These are phyloP conservation scores for Trachemys scripta DNA, from an alignment of 2,113 vertebrate species.

Conservation along the genomic window DNA sequence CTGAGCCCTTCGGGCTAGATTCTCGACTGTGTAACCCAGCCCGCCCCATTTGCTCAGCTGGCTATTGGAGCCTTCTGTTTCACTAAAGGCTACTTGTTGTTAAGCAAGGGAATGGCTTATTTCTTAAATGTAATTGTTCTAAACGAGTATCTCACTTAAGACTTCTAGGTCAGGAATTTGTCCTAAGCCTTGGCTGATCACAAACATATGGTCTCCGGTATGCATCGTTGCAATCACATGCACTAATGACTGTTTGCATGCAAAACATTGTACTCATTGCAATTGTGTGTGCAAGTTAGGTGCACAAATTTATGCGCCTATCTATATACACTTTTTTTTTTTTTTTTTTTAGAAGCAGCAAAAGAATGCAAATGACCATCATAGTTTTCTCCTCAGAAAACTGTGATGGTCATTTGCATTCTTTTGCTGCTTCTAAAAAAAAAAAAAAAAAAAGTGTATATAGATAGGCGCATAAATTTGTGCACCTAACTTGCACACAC, in stretches of 20 bases:
- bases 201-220: neutral
- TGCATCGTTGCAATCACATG: neutral
- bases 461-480: no score
- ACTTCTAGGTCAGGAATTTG: neutral
- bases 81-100: neutral
- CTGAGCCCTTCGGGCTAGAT: accelerated
- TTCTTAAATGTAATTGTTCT: neutral
- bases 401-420: no score
- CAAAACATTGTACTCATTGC: neutral
- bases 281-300: neutral
- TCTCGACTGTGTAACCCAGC: neutral
- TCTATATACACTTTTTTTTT: no score
- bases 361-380: neutral
- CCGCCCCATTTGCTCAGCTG: neutral
- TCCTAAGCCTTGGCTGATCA: neutral
- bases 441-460: no score
- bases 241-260: neutral
- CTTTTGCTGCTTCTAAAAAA: no score
- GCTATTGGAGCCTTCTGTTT: neutral
- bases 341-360: neutral
- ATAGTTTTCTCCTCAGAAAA: no score
- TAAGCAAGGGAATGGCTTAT: neutral
- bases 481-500: no score
- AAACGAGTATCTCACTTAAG: neutral
- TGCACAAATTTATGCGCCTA: neutral